Evolutionary conservation across 2,888 invertebrate species (phyloP), one percentile per base, ranked within the genome.

Genomic region (Sylvicola cinctus): DNA sequence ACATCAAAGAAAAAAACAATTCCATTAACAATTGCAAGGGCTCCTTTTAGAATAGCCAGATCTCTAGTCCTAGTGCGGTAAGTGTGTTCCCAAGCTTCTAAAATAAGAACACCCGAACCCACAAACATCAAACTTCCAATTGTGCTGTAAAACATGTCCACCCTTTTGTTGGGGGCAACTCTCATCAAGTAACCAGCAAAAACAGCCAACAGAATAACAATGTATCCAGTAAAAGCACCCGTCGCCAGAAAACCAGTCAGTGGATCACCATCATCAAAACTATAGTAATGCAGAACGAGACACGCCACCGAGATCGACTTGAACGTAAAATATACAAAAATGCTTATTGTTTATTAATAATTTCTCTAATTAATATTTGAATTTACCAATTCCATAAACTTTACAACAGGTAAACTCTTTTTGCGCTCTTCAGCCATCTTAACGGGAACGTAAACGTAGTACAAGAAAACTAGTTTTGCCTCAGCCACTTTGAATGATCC

Each of bases 61-160:
- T 58, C 58, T 36, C 58, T 44, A 29, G 58, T 58, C 32, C 54
- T 47, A 10, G 58, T 58, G 10, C 58, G 47, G 44, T 58, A 58
- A 3, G 55, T 45, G 38, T 61, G 53, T 34, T 65, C 56, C 60
- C 65, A 71, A 48, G 60, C 63, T 48, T 78, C 70, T 48, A 81
- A 77, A 38, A 74, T 65, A 33, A 81, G 49, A 2, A 74, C 70
- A 16, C 80, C 83, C 20, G 74, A 69, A 15, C 74, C 68, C 31
- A 81, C 62, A 54, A 81, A 83, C 2, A 79, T 52, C 1, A 64
- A 70, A 32, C 74, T 72, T 17, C 81, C 83, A 16, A 74, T 59
- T 33, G 81, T 52, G 32, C 77, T 74, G 60, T 74, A 80, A 64
- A 78, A 80, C 32, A 83, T 70, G 45, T 83, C 81, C 42, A 80